Percentiles rank a stretch among this genome's conserved stretches.
Conservation (phyloP, 2,888 invertebrate genomes). For the Scrobipalpa atriplicella region DNA sequence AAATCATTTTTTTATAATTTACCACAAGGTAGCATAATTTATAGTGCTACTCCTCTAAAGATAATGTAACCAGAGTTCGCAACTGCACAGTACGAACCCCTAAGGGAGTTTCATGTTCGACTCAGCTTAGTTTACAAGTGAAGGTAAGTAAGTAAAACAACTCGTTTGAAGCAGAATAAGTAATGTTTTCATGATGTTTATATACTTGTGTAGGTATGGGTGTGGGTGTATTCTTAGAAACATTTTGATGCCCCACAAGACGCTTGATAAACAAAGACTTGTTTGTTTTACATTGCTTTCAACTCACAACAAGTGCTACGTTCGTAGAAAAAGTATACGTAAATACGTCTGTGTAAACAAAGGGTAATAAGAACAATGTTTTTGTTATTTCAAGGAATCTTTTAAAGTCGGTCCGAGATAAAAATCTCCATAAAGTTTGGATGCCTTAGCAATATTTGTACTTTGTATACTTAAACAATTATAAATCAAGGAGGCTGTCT, state of each 20-base stretch:
- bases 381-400: too few species aligned
- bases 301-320: conserved; percentile 3
- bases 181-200: too few species aligned
- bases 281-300: conserved; percentile 11
- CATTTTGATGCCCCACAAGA: conserved; percentile 2
- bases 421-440: too few species aligned
- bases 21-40: too few species aligned
- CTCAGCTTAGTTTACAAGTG: neutral
- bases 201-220: neutral
- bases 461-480: too few species aligned
- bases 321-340: neutral
- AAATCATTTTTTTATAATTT: too few species aligned
- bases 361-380: neutral
- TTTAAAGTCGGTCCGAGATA: too few species aligned
- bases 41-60: too few species aligned
- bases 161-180: neutral
- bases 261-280: neutral
- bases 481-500: too few species aligned
- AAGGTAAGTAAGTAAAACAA: neutral
- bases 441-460: too few species aligned
- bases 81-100: neutral
- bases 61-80: too few species aligned
- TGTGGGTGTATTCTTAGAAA: conserved; percentile 5
- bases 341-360: neutral
- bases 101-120: neutral